A percentile compares a stretch with the other conserved stretches of the same genome.
These are phyloP conservation scores for Plutella xylostella DNA, from an alignment of 2,888 invertebrate genomes.

Conservation along the genomic window DNA sequence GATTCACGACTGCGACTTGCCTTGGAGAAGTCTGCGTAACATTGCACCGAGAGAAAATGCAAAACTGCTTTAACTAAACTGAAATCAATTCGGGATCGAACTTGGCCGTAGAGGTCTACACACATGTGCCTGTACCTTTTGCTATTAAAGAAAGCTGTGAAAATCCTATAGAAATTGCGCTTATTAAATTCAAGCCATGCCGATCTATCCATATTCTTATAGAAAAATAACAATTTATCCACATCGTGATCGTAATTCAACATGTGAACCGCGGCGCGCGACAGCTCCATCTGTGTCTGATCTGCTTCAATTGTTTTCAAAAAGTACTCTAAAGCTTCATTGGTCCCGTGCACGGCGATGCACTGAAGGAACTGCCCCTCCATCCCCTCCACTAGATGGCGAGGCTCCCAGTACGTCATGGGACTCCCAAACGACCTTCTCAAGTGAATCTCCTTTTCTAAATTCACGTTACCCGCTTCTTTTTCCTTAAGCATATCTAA, in stretches of 20 bases:
- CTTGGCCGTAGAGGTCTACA: not conserved
- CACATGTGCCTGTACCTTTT: slow-evolving; percentile 3
- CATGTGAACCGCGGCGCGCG: not conserved
- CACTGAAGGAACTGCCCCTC: not conserved
- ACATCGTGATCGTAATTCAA: too few relatives aligned
- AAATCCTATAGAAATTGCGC: not conserved
- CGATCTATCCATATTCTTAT: not conserved
- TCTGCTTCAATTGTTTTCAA: not conserved
- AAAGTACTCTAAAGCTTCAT: not conserved
- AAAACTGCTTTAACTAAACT: not conserved
- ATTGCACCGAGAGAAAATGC: not conserved
- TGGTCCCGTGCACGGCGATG: not conserved
- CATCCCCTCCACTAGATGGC: not conserved
- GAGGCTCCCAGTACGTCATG: not conserved
- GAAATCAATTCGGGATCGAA: not conserved
- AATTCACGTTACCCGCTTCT: not conserved
- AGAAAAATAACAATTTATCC: slow-evolving; percentile 2
- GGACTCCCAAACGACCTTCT: not conserved
- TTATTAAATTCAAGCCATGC: not conserved
- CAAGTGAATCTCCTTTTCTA: not conserved
- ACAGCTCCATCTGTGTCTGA: not conserved
- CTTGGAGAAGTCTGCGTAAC: not conserved
- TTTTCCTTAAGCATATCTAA: not conserved
- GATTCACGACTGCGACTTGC: not conserved
- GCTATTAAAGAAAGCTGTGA: not conserved